Conservation (phyloP, 2,797 vertebrate species). For the Astyanax mexicanus region DNA sequence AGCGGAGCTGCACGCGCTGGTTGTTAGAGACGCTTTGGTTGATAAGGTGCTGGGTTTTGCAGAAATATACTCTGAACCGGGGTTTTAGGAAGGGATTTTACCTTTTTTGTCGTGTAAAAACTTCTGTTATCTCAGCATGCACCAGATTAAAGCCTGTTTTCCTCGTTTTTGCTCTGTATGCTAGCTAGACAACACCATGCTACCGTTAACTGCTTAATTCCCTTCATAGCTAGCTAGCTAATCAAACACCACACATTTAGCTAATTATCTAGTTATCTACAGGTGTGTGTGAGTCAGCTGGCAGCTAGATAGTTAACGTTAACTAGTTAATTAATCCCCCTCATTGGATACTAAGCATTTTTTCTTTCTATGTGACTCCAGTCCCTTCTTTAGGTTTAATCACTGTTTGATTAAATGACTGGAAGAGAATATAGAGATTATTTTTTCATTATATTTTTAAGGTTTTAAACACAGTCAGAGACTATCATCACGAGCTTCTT, state of each 20-base stretch:
- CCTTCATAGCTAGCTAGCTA: no score
- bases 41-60: neutral
- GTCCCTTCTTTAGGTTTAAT: no score
- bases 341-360: neutral
- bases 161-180: neutral
- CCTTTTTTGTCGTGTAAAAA: neutral
- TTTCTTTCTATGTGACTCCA: neutral
- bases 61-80: conserved; percentile 2
- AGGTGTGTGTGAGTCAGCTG: neutral
- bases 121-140: neutral
- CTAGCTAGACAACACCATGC: neutral
- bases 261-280: neutral
- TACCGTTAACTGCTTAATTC: neutral
- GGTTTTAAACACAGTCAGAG: neutral
- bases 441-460: no score
- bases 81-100: neutral
- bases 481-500: conserved; percentile 4
- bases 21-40: conserved; percentile 58
- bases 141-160: neutral
- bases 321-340: neutral
- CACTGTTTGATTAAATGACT: neutral
- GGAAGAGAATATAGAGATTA: no score
- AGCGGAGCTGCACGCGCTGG: conserved; percentile 43
- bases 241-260: neutral
- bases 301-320: neutral